Evolutionary conservation across 2,888 invertebrate species (phyloP).

Genomic region (Eupeodes latifasciatus): DNA sequence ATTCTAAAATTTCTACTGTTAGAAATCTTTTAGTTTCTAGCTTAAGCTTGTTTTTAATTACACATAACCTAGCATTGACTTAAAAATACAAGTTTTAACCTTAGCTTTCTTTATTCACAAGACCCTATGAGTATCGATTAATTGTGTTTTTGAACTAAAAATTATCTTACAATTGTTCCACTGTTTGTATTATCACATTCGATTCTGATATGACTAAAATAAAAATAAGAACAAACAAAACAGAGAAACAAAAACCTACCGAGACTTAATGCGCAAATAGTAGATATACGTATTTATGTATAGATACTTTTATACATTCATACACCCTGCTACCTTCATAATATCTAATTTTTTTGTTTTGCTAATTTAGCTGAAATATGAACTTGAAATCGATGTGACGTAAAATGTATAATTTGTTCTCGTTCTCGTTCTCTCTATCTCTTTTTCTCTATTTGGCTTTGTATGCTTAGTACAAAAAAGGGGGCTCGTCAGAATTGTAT

Average conservation of each 20-base stretch:
- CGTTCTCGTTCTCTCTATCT: too few relatives aligned
- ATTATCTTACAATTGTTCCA: background rate
- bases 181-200: slow-evolving; percentile 48
- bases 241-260: background rate
- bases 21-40: too few relatives aligned
- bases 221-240: slow-evolving; percentile 19
- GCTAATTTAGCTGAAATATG: slow-evolving; percentile 50
- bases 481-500: slow-evolving; percentile 67
- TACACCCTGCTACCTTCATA: too few relatives aligned
- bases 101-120: too few relatives aligned
- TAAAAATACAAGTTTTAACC: too few relatives aligned
- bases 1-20: too few relatives aligned
- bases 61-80: too few relatives aligned
- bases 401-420: slow-evolving; percentile 20
- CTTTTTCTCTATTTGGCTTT: background rate
- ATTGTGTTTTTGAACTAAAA: background rate
- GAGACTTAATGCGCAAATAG: slow-evolving; percentile 45
- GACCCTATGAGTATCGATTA: too few relatives aligned
- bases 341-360: slow-evolving; percentile 24
- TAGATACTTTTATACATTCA: too few relatives aligned
- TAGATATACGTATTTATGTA: background rate
- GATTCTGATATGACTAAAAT: slow-evolving; percentile 36
- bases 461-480: slow-evolving; percentile 28
- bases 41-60: too few relatives aligned
- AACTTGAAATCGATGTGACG: slow-evolving; percentile 64